phyloP scores from a whole-genome alignment of 2,888 invertebrate genomes.

The Oxystoma pomonae region DNA sequence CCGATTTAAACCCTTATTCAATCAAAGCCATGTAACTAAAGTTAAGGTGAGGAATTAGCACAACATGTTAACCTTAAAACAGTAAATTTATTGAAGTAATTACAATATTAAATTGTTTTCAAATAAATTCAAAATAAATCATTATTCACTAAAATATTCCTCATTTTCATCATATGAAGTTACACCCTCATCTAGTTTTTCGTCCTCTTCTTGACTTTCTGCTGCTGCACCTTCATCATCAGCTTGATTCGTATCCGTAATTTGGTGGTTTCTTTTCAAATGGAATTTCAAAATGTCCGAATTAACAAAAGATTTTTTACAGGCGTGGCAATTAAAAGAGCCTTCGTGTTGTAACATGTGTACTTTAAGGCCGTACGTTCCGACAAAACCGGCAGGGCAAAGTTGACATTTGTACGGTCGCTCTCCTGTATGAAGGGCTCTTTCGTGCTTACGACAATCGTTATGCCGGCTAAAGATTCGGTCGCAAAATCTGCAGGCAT shows the following conservation, averaged over 20 bases:
- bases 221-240: no score
- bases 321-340: neutral
- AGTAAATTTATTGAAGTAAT: no score
- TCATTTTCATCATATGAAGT: no score
- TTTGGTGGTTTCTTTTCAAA: neutral
- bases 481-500: neutral
- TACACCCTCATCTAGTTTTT: no score
- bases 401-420: neutral
- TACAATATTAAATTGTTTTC: no score
- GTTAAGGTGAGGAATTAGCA: no score
- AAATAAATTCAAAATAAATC: no score
- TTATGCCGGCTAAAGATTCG: neutral
- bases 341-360: neutral
- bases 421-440: neutral
- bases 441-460: neutral
- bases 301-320: neutral
- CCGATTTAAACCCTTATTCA: no score
- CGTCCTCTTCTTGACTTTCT: no score
- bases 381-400: neutral
- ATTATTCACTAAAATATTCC: no score
- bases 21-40: no score
- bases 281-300: neutral
- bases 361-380: neutral
- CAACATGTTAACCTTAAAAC: no score
- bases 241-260: neutral